Evolutionary conservation across 2,888 invertebrate genomes (phyloP), one percentile per base, ranked within the genome.

Genomic region (Meiosimyza platycephala): DNA sequence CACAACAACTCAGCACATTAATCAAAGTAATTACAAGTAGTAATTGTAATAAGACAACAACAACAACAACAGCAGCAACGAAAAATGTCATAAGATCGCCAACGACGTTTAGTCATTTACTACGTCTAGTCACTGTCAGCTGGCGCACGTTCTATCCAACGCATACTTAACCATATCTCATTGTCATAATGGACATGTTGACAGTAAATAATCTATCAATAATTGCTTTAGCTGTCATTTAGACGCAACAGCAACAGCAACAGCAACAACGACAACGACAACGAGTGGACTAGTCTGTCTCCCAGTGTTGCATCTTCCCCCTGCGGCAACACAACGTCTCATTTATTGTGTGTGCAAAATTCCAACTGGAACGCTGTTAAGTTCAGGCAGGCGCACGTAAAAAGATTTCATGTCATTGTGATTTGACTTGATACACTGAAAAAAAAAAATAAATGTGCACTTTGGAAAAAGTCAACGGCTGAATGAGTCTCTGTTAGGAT

Each of bases 151-250:
- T 50, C 47, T 33, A 28, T n/a, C 40, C 47, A 57, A 18, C 54
- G 33, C 71, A 50, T 59, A n/a, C 65, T 72, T 72, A 76, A 72
- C 76, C 76, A 78, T 78, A 78, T 78, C 78, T 79, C 79, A 78
- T 79, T 78, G 78, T 79, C 78, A 78, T 79, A 79, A 79, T 79
- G 78, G 78, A 77, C 77, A 76, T 72, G 77, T 82, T 83, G 85
- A 84, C 84, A 84, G 84, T 85, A 84, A 85, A 85, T 84, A 84
- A 85, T 83, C 83, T 82, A 84, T 83, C 83, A 83, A 84, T 83
- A 84, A 83, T 84, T 82, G 83, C 81, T 80, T 79, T 77, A 68
- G 78, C 78, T 76, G 75, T 76, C 76, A 76, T 69, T 68, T 40
- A 40, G 40, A 40, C 6, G 40, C 52, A 52, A 22, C 28, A 18